Conservation (phyloP, 2,113 vertebrate species). For the Mohoua ochrocephala region DNA sequence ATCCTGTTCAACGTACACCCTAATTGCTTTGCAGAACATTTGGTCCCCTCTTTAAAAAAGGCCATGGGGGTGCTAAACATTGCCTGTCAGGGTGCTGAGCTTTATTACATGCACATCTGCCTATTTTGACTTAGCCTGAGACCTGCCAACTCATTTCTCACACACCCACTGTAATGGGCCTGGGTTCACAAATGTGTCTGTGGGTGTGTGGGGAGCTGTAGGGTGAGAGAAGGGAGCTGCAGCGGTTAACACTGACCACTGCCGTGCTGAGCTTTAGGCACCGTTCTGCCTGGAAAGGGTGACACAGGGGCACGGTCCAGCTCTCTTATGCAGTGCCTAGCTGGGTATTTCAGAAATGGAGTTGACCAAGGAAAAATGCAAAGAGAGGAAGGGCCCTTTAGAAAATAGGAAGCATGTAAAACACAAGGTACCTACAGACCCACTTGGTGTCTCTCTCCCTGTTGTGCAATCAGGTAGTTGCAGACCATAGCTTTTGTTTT, state of each 20-base stretch:
- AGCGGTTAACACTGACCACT: not conserved
- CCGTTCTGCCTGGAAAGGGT: not conserved
- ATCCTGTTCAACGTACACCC: not conserved
- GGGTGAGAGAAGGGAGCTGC: not conserved
- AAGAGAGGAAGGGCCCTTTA: not conserved
- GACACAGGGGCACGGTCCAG: not conserved
- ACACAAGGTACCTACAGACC: not conserved
- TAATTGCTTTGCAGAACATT: not conserved
- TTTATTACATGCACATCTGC: not conserved
- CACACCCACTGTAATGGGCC: not conserved
- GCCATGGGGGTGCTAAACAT: not conserved
- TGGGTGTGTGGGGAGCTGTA: rapidly evolving
- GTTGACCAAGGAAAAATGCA: not conserved
- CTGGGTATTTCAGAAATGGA: not conserved
- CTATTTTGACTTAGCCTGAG: not conserved
- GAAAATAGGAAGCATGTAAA: not conserved
- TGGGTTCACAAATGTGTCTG: not conserved
- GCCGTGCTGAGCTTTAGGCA: not conserved
- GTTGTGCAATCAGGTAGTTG: not conserved
- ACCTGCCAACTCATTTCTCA: not conserved
- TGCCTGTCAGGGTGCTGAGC: not conserved
- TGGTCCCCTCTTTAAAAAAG: not conserved
- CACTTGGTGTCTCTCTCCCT: not conserved
- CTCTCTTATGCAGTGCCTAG: not conserved
- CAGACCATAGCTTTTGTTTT: not conserved